These are phyloP conservation scores for Drosophila formosana DNA, from an alignment of 2,888 invertebrate genomes.

Conservation along the genomic window DNA sequence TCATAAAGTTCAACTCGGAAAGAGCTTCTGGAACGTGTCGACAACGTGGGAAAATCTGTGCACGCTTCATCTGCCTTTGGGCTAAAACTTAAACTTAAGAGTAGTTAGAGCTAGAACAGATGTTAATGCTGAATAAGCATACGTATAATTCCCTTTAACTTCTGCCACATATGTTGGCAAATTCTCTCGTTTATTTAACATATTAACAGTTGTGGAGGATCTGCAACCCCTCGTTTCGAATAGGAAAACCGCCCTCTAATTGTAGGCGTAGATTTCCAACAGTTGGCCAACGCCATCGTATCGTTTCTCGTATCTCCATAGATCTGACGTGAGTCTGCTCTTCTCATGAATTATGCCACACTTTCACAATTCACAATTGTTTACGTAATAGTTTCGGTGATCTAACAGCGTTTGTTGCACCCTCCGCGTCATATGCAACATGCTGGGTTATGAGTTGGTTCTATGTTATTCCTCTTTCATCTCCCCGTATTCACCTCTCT, in stretches of 20 bases:
- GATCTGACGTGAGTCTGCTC: conserved; percentile 53
- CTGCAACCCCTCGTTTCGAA: conserved; percentile 30
- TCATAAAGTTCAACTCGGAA: conserved; percentile 15
- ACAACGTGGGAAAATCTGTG: conserved; percentile 48
- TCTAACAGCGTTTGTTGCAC: conserved; percentile 41
- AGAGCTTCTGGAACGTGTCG: conserved; percentile 59
- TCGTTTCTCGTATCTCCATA: conserved; percentile 16
- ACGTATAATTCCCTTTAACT: conserved; percentile 24
- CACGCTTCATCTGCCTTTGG: conserved; percentile 19
- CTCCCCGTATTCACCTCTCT: conserved; percentile 12
- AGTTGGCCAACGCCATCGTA: conserved; percentile 50
- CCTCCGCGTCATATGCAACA: conserved; percentile 31
- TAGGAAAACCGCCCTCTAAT: conserved; percentile 38
- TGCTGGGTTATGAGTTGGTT: conserved; percentile 10
- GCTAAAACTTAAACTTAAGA: conserved; percentile 1
- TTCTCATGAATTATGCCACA: conserved; percentile 66
- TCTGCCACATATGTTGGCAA: conserved; percentile 59
- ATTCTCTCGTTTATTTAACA: conserved; percentile 24
- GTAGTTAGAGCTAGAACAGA: conserved; percentile 32
- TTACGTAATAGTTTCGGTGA: conserved; percentile 53
- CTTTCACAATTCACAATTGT: conserved; percentile 64
- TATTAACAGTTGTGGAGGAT: conserved; percentile 58
- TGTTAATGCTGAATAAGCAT: conserved; percentile 19
- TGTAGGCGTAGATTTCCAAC: conserved; percentile 44
- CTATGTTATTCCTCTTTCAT: conserved; percentile 9